Conservation (phyloP, 2,888 invertebrate species). For the Agonum fuliginosum region DNA sequence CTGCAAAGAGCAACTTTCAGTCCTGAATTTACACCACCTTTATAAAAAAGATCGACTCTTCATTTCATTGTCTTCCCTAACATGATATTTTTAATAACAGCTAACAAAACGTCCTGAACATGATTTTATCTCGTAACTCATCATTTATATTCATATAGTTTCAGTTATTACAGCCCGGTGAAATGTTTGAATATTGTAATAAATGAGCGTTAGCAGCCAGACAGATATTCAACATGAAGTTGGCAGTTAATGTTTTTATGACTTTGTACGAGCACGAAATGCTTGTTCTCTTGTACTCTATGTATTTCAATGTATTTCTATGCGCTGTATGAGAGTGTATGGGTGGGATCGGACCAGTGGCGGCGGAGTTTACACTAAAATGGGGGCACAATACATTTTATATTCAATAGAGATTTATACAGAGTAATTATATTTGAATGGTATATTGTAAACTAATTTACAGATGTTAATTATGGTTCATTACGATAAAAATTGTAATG, state of each 20-base stretch:
- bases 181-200: constrained; percentile 59
- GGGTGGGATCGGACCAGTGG: neutral
- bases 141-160: constrained; percentile 58
- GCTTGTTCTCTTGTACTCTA: constrained; percentile 22
- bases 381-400: neutral
- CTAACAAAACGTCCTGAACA: constrained; percentile 21
- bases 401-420: neutral
- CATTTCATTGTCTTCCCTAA: too few species aligned
- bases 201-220: constrained; percentile 39
- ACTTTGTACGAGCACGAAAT: neutral
- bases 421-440: too few species aligned
- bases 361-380: neutral
- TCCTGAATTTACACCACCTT: too few species aligned
- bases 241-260: constrained; percentile 18
- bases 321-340: constrained; percentile 6
- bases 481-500: too few species aligned
- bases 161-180: constrained; percentile 42
- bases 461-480: too few species aligned
- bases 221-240: constrained; percentile 45
- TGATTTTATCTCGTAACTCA: constrained; percentile 42
- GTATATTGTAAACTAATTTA: too few species aligned
- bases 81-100: constrained; percentile 1
- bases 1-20: too few species aligned
- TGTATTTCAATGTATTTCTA: constrained; percentile 32
- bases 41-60: too few species aligned